Evolutionary conservation across 2,113 vertebrate genomes (phyloP), one percentile per base, ranked within the genome.

Genomic region (Sceloporus undulatus): DNA sequence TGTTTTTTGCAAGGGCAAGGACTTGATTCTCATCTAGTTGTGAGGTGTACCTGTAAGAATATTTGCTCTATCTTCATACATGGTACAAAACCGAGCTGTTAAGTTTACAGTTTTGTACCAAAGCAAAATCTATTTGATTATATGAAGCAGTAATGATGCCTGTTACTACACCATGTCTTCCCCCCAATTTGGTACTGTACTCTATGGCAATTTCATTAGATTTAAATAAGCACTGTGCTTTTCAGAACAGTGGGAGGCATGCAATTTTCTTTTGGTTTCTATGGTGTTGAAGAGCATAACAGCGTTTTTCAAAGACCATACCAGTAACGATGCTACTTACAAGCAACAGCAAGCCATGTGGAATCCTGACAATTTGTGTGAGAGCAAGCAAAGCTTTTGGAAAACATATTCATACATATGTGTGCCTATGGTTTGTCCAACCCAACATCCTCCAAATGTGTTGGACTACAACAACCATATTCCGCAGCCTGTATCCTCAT

Each of bases 361-460:
- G 84, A 89, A 79, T 74, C 80, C 4, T 87, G 6, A 7, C 4
- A 70, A 76, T 92, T 93, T 90, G 48, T 29, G 38, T 89, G 74
- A 27, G 82, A 76, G 25, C 4, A 77, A 78, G 54, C 40, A 62
- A 0, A 10, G 5, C 10, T 81, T 90, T 90, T 86, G 82, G 84
- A 93, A 74, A 85, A 92, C 85, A 93, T 77, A 82, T 27, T 38
- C 23, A 62, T 65, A 40, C 23, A 48, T 81, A 79, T 80, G 83
- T 79, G 27, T 56, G 85, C 88, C 81, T 48, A 34, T 25, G 9
- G 27, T 18, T 40, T 76, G 40, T 40, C 16, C 18, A 4, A 48
- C 8, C 40, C 21, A 2, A 38, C 21, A 9, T 7, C 2, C 21
- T 42, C 40, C 38, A 23, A 23, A 77, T 75, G n/a, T 75, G 13